phyloP scores from a whole-genome alignment of 2,113 vertebrate species.

The Aspiorhynchus laticeps region DNA sequence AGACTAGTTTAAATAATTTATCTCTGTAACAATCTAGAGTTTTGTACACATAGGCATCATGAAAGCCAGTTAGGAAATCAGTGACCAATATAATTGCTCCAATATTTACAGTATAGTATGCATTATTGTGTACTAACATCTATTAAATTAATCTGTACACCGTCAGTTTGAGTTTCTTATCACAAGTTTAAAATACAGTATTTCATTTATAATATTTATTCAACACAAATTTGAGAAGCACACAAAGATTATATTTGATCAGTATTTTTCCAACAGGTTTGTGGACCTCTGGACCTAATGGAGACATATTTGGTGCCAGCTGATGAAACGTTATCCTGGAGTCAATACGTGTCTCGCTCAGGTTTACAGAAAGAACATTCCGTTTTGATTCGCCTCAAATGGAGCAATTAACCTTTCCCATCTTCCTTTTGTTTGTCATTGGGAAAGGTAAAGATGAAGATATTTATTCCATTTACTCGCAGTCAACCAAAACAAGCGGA shows the following conservation, averaged over 20 bases:
- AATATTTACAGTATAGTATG: not conserved
- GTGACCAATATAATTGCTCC: not conserved
- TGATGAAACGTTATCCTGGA: slow-evolving; percentile 49
- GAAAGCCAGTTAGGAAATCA: not conserved
- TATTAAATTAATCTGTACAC: not conserved
- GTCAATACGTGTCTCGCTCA: slow-evolving; percentile 46
- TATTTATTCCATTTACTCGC: slow-evolving; percentile 82
- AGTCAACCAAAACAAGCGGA: slow-evolving; percentile 78
- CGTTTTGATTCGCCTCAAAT: slow-evolving; percentile 73
- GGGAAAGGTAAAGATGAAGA: slow-evolving; percentile 78
- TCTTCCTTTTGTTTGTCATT: slow-evolving; percentile 77
- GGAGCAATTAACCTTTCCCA: slow-evolving; percentile 82
- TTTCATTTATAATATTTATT: not conserved
- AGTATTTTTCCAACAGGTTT: not conserved
- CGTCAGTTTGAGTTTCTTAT: not conserved
- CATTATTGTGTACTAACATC: not conserved
- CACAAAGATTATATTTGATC: slow-evolving; percentile 1
- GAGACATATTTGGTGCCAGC: slow-evolving; percentile 41
- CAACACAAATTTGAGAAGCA: not conserved
- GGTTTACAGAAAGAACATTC: slow-evolving; percentile 65
- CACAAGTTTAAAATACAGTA: not conserved
- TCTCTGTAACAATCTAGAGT: not conserved
- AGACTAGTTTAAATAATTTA: not conserved
- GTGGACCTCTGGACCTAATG: slow-evolving; percentile 29
- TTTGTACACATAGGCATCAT: not conserved